Percentiles rank a stretch among this genome's conserved stretches.
Evolutionary conservation across 2,888 invertebrate species (phyloP).

Genomic region (Erebia palarica): DNA sequence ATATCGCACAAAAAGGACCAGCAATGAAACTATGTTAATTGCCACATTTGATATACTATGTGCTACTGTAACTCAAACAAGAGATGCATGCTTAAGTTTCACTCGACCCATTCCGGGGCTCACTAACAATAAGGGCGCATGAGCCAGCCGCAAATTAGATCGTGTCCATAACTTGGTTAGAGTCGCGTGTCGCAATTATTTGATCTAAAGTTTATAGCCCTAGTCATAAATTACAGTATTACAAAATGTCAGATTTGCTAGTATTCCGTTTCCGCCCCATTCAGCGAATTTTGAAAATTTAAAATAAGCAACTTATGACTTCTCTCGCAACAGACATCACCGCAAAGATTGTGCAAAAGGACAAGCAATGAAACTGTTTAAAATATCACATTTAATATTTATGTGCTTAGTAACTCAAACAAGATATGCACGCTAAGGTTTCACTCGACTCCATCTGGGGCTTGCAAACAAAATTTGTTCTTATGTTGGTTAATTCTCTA

Average conservation of each 20-base stretch:
- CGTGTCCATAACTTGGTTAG: slow-evolving; percentile 15
- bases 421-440: too few species aligned
- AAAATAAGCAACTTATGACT: too few species aligned
- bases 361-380: too few species aligned
- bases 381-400: too few species aligned
- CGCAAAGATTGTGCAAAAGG: too few species aligned
- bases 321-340: too few species aligned
- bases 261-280: too few species aligned
- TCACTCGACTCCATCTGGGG: too few species aligned
- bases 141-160: slow-evolving; percentile 24
- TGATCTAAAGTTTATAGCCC: neutral
- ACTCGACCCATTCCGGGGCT: slow-evolving; percentile 31
- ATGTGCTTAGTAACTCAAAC: too few species aligned
- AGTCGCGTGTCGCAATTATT: slow-evolving; percentile 2
- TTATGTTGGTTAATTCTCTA: slow-evolving; percentile 4
- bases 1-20: neutral
- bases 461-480: slow-evolving; percentile 6
- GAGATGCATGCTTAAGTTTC: slow-evolving; percentile 35
- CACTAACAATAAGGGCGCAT: slow-evolving; percentile 9
- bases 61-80: slow-evolving; percentile 15
- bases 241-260: too few species aligned
- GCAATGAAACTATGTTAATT: neutral
- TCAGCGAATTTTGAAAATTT: too few species aligned
- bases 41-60: neutral
- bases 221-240: too few species aligned